A percentile compares a stretch with the other conserved stretches of the same genome.
These are phyloP conservation scores for Coturnix japonica DNA, from an alignment of 2,113 vertebrate genomes.

Conservation along the genomic window DNA sequence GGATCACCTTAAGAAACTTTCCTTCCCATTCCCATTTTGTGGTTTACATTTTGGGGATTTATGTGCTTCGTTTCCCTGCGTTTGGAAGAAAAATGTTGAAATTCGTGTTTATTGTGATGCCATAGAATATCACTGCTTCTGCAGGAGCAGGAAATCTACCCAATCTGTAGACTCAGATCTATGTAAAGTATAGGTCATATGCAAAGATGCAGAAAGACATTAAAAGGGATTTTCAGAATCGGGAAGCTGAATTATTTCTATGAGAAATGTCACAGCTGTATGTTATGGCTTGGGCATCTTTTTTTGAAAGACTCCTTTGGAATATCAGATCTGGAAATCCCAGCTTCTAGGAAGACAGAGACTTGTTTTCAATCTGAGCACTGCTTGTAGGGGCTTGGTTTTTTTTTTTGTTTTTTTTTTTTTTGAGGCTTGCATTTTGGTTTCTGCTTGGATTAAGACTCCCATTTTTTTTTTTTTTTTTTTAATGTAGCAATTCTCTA, in stretches of 20 bases:
- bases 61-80: background rate
- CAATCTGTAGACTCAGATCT: background rate
- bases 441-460: background rate
- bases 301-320: background rate
- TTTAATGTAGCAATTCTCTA: background rate
- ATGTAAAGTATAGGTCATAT: background rate
- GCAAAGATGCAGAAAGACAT: background rate
- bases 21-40: background rate
- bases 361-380: background rate
- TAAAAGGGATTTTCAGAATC: background rate
- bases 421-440: background rate
- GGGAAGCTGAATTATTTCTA: background rate
- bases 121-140: background rate
- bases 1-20: background rate
- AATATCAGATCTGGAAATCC: background rate
- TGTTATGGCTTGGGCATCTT: background rate
- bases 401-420: background rate
- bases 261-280: background rate
- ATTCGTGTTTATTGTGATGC: background rate
- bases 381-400: background rate
- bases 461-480: too few relatives aligned
- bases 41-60: background rate
- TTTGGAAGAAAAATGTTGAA: background rate
- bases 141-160: background rate
- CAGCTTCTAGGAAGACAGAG: too few relatives aligned